These are phyloP conservation scores for Saguinus imperator DNA, from an alignment of 2,113 vertebrate species.

Conservation along the genomic window DNA sequence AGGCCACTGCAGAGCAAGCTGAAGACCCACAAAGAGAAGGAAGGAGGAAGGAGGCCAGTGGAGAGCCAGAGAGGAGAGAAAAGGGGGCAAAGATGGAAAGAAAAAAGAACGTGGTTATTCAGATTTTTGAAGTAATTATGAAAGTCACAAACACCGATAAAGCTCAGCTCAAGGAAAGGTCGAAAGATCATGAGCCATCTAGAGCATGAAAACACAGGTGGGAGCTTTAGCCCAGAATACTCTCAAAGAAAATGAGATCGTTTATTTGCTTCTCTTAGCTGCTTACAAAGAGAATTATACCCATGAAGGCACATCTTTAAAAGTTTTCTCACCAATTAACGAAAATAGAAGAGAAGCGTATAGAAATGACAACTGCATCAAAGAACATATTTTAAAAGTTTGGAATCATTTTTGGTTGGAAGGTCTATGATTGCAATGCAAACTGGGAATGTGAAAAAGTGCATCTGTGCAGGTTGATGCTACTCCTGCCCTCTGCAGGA, in stretches of 20 bases:
- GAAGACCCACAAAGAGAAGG: not conserved
- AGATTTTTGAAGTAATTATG: not conserved
- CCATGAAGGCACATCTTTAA: not conserved
- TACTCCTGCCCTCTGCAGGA: not conserved
- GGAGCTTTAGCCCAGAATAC: no score
- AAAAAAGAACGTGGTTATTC: not conserved
- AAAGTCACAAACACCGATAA: not conserved
- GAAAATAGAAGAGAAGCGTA: not conserved
- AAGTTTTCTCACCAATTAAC: not conserved
- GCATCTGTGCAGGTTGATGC: not conserved
- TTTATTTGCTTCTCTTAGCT: not conserved
- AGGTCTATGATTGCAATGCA: not conserved
- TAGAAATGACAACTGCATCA: no score
- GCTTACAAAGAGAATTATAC: not conserved
- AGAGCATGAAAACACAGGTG: rapidly evolving
- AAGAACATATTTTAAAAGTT: not conserved
- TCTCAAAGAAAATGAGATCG: not conserved
- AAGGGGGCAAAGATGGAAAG: not conserved
- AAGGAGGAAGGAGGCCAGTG: not conserved
- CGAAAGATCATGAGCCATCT: rapidly evolving
- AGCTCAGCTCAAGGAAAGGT: no score
- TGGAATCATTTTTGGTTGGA: not conserved
- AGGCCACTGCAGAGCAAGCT: not conserved
- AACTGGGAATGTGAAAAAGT: not conserved
- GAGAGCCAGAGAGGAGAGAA: not conserved